A percentile compares a stretch with the other conserved stretches of the same genome.
These are phyloP conservation scores for Aulostomus chinensis DNA, from an alignment of 2,797 vertebrate genomes.

Conservation along the genomic window DNA sequence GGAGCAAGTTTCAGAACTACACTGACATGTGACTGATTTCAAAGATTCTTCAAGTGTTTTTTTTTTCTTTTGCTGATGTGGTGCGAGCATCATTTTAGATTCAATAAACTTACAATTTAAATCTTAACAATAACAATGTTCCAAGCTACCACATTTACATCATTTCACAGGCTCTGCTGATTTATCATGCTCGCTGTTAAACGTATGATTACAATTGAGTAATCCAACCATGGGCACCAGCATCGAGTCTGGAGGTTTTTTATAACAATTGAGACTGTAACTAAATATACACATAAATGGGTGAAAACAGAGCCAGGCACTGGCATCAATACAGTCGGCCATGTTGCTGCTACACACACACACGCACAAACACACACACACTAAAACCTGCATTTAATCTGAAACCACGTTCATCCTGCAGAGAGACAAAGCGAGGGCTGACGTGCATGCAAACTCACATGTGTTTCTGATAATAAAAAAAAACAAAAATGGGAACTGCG, in stretches of 20 bases:
- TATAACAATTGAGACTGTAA: conserved; percentile 51
- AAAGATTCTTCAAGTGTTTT: no score
- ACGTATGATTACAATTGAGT: neutral
- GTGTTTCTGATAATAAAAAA: conserved; percentile 18
- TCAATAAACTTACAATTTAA: no score
- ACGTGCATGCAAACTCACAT: neutral
- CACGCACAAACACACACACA: neutral
- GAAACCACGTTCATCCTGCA: neutral
- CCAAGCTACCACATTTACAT: no score
- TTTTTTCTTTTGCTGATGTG: no score
- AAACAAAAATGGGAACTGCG: no score
- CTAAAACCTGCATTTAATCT: conserved; percentile 8
- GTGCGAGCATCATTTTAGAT: no score
- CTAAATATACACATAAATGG: conserved; percentile 56
- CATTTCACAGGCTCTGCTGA: no score
- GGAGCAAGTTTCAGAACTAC: no score
- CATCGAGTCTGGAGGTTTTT: conserved; percentile 47
- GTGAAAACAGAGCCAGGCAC: conserved; percentile 31
- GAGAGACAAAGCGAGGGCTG: neutral
- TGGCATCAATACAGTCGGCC: conserved; percentile 31
- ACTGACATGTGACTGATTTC: no score
- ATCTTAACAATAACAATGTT: no score
- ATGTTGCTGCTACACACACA: conserved; percentile 1
- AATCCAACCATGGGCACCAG: conserved; percentile 1
- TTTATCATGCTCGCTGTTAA: no score